phyloP scores from a whole-genome alignment of 53 echinoderm and acorn worm species.

The Pentamera pediparva region DNA sequence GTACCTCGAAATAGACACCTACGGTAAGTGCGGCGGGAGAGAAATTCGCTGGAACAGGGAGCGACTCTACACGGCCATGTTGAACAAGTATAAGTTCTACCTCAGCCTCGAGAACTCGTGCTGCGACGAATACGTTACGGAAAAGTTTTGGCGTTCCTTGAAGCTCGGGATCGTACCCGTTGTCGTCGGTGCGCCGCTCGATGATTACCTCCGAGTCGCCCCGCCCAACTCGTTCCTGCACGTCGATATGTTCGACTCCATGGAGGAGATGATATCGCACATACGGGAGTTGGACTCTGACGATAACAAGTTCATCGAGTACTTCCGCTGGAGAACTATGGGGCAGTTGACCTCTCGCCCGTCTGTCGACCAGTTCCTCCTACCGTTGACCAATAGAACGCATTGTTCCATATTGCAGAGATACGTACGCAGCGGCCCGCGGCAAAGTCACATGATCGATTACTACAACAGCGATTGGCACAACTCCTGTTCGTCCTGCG shows the following conservation, averaged over 20 bases:
- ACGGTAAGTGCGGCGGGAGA: constrained; percentile 25
- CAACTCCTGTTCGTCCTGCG: constrained; percentile 10
- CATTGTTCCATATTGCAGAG: constrained; percentile 5
- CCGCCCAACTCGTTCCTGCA: constrained; percentile 25
- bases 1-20: neutral
- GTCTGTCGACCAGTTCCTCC: constrained; percentile 3
- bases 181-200: constrained; percentile 11
- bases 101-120: constrained; percentile 28
- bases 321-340: constrained; percentile 26
- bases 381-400: constrained; percentile 9
- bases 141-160: constrained; percentile 28
- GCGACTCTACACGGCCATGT: neutral
- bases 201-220: constrained; percentile 15
- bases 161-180: constrained; percentile 14
- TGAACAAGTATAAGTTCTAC: constrained; percentile 25
- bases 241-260: constrained; percentile 22
- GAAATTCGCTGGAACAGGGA: neutral
- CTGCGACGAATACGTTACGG: constrained; percentile 23
- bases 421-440: neutral
- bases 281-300: constrained; percentile 3
- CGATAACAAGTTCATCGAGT: constrained; percentile 1
- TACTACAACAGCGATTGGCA: constrained; percentile 14
- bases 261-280: constrained; percentile 6
- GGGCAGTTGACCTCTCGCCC: constrained; percentile 7
- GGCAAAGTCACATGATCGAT: neutral